phyloP scores from a whole-genome alignment of 2,888 invertebrate species.

The Phortica okadai region DNA sequence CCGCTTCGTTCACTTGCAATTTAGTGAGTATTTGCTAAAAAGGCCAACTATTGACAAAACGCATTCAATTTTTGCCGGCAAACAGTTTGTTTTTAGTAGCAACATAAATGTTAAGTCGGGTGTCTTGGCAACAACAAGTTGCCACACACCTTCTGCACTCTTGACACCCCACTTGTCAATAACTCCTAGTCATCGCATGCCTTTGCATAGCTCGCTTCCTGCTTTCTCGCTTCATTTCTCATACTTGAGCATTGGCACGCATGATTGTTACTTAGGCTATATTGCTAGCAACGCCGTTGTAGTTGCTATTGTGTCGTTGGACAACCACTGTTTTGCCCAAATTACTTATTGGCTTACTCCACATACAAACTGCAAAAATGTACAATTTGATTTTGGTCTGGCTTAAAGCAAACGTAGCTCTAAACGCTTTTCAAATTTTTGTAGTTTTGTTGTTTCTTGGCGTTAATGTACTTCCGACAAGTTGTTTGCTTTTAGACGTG shows the following conservation, averaged over 20 bases:
- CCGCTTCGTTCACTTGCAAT: background rate
- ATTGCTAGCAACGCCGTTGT: background rate
- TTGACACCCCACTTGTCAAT: background rate
- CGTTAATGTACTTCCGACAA: conserved; percentile 60
- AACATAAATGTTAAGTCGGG: background rate
- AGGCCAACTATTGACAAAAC: background rate
- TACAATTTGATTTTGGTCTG: conserved; percentile 42
- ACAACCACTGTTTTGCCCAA: conserved; percentile 51
- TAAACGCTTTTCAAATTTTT: conserved; percentile 18
- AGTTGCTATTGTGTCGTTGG: background rate
- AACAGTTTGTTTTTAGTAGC: background rate
- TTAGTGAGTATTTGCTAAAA: background rate
- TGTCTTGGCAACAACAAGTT: conserved; percentile 1
- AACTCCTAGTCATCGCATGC: background rate
- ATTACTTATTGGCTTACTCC: conserved; percentile 70
- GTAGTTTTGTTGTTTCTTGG: background rate
- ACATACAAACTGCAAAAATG: conserved; percentile 48
- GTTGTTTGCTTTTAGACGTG: conserved; percentile 38
- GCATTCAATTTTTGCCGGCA: background rate
- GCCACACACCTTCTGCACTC: background rate
- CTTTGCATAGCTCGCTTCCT: background rate
- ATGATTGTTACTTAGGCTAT: background rate
- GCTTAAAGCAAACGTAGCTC: conserved; percentile 45
- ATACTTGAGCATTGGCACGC: background rate
- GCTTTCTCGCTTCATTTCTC: background rate